Evolutionary conservation across 2,888 invertebrate genomes (phyloP), one percentile per base, ranked within the genome.

Genomic region (Troides oblongomaculatus): DNA sequence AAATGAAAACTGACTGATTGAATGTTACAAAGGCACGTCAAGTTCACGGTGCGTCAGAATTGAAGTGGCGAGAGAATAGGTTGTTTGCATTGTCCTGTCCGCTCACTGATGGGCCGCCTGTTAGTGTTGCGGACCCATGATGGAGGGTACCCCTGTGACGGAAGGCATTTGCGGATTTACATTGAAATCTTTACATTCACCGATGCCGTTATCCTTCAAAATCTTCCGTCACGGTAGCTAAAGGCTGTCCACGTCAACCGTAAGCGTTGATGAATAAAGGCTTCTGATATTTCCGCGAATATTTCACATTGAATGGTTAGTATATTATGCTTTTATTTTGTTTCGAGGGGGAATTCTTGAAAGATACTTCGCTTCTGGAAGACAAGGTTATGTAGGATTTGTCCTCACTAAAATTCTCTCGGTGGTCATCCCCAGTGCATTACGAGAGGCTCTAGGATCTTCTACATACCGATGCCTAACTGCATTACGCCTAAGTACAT

Each of bases 81-180:
- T 71, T 74, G 72, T 74, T 76, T 75, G 72, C 65, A 75, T 78
- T 78, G 76, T 77, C 59, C 67, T 53, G 71, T 73, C 71, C 69
- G 70, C 43, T 69, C 66, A 74, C 74, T 72, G 71, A 78, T 76
- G 74, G 73, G 73, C 72, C 72, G 75, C 71, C 72, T 76, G 74
- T 79, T 72, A 66, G 74, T 71, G 75, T 78, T 78, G 76, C 72
- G 62, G 71, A 64, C 74, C 78, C 76, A 74, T 78, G 76, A 78
- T 76, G 64, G 76, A 74, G 66, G 69, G 25, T 69, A 43, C 43
- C 58, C 62, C 65, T 64, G 72, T 75, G 74, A 73, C 75, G 74
- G 73, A 75, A 75, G 72, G 72, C 71, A 73, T 74, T 74, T 71
- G 65, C 66, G 71, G 60, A 73, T 69, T 73, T 74, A 64, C 68